Evolutionary conservation across 2,888 invertebrate species (phyloP).

Genomic region (Acleris literana): DNA sequence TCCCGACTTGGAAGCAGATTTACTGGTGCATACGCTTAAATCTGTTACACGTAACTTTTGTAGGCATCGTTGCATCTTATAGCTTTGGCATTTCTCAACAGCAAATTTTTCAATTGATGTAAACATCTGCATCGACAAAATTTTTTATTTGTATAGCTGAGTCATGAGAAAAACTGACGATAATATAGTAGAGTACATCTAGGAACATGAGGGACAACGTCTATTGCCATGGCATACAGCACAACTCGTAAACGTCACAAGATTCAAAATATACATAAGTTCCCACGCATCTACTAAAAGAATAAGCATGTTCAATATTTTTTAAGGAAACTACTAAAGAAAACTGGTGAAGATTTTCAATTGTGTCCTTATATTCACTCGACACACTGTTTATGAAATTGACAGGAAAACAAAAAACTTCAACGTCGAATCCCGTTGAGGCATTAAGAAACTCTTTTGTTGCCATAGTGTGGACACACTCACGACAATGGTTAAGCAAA

Average conservation of each 20-base stretch:
- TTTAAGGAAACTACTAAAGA: background rate
- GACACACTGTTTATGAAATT: too few relatives aligned
- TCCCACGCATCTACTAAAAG: too few relatives aligned
- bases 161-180: too few relatives aligned
- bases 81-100: too few relatives aligned
- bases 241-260: too few relatives aligned
- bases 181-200: too few relatives aligned
- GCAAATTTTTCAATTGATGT: background rate
- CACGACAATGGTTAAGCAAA: slow-evolving; percentile 6
- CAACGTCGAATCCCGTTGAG: background rate
- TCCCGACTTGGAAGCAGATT: slow-evolving; percentile 42
- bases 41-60: slow-evolving; percentile 6
- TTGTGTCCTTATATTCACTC: too few relatives aligned
- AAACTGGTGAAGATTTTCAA: background rate
- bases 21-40: slow-evolving; percentile 27
- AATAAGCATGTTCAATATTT: too few relatives aligned
- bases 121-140: background rate
- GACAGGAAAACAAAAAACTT: too few relatives aligned
- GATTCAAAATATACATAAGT: too few relatives aligned
- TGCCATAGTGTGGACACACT: slow-evolving; percentile 11
- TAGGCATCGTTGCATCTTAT: background rate
- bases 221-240: too few relatives aligned
- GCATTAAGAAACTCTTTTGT: slow-evolving; percentile 17
- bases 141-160: background rate
- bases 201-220: too few relatives aligned